Evolutionary conservation across 2,888 invertebrate genomes (phyloP), one percentile per base, ranked within the genome.

Genomic region (Rapana venosa): DNA sequence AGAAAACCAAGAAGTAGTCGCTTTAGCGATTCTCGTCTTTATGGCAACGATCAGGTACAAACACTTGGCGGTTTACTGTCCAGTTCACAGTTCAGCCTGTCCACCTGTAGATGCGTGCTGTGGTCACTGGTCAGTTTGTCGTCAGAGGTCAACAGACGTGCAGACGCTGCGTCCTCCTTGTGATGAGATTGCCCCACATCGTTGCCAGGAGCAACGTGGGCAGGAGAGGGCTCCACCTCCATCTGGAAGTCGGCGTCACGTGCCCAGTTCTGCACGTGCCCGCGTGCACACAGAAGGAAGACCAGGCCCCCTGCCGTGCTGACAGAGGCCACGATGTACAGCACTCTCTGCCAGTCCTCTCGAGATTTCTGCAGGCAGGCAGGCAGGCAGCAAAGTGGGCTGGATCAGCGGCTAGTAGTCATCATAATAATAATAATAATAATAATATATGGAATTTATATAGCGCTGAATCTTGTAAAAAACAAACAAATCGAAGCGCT

Each of bases 271-370:
- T 95, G 93, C 1, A 94, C 83, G 30, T 90, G 84, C 2, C 93
- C 93, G 22, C 91, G 90, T 15, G 94, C 94, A 70, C 94, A 94
- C 22, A 94, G 1, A 4, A 93, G 84, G 90, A 95, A 95, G 47
- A 93, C 90, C 0, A 94, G 1, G n/a, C 93, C 93, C 36, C 95
- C 95, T 74, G 93, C 98, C 97, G 99, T 97, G 77, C 98, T 97
- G 91, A 99, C 96, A 6, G 97, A 96, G 86, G 99, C 97, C 1
- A 98, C 98, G 92, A 98, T 97, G 95, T 98, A 98, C 96, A 99
- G 99, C 97, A 99, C 98, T 20, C 98, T 91, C 90, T 92, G 92
- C 93, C 94, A 94, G 83, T 93, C 91, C 35, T 90, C 91, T 86
- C 90, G 91, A 0, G 90, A 81, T 56, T 92, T 92, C 93, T 93